A percentile compares a stretch with the other conserved stretches of the same genome.
Conservation (phyloP, 2,797 vertebrate genomes). For the Picus viridis region DNA sequence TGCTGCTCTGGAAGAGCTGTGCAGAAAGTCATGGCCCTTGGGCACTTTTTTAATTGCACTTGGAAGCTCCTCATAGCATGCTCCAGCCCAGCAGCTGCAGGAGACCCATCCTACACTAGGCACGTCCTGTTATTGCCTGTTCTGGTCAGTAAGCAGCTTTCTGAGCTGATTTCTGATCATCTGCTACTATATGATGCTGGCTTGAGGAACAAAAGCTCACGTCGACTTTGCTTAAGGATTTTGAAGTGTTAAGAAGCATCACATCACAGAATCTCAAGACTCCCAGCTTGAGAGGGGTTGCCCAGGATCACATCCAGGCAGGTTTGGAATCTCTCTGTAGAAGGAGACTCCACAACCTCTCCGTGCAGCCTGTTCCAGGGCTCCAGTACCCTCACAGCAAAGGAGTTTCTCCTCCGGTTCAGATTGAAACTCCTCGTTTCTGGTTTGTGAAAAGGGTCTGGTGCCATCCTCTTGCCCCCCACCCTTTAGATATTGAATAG, state of each 20-base stretch:
- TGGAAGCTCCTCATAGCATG: not conserved
- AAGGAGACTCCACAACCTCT: too few relatives aligned
- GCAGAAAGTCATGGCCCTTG: accelerated
- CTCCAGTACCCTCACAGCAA: too few relatives aligned
- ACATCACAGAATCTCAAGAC: too few relatives aligned
- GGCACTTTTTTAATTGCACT: not conserved
- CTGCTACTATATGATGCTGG: accelerated
- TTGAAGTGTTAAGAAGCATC: accelerated
- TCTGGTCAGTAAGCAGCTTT: not conserved
- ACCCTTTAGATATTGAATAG: too few relatives aligned
- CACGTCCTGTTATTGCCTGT: accelerated
- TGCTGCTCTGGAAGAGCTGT: not conserved
- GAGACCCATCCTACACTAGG: not conserved
- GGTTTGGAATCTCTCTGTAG: too few relatives aligned
- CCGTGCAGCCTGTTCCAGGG: too few relatives aligned
- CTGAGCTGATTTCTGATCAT: not conserved
- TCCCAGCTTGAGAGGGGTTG: too few relatives aligned
- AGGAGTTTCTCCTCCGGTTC: too few relatives aligned
- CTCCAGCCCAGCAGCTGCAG: not conserved
- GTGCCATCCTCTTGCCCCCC: too few relatives aligned
- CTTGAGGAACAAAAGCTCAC: not conserved
- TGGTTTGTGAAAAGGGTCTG: too few relatives aligned
- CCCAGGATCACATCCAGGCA: too few relatives aligned
- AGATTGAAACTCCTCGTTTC: too few relatives aligned
- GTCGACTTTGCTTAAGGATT: not conserved